Base-by-base conservation (phyloP, 1,140 invertebrate genomes). In the Drosophila subobscura region DNA sequence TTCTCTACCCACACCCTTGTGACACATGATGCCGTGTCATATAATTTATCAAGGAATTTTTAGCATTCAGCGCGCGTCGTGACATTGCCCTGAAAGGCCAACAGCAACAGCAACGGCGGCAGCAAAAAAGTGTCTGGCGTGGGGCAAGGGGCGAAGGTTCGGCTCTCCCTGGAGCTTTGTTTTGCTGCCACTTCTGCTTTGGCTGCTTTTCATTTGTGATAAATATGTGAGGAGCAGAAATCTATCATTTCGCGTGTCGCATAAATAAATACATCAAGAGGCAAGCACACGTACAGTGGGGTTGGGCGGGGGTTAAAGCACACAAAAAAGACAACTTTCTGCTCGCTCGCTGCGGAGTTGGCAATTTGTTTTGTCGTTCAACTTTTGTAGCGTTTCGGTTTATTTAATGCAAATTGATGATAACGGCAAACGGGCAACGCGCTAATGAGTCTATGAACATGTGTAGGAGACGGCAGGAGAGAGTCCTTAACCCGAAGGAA, bases 241-340 rank as follows among this genome's bases (percentile, higher is more conserved):
- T 77, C 66, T 77, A 77, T 77, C 74, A 77, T 77, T 72, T 77
- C 73, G 74, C 74, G 74, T 77, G 61, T 78, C 61, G 75, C 68
- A 79, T 79, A 78, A 78, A 78, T 78, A 78, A 78, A 78, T 79
- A 78, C 75, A 79, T 78, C 68, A 72, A 72, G 70, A 49, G 67
- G 56, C 59, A 46, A 22, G 16, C 20, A 47, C 56, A 51, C 56
- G 49, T 51, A 67, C 45, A 49, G n/a, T 5, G 25, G 3, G 25
- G 45, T 12, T 29, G 27, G 10, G n/a, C 22, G n/a, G 14, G 12
- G 33, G 52, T 8, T 22, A 12, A 42, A 51, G 40, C 60, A 52
- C 63, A 66, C 63, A 66, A 66, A n/a, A n/a, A n/a, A n/a, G n/a
- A n/a, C n/a, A n/a, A n/a, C n/a, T n/a, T n/a, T n/a, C n/a, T n/a